These are phyloP conservation scores for Metopolophium dirhodum DNA, from an alignment of 1,140 invertebrate species.

Conservation along the genomic window DNA sequence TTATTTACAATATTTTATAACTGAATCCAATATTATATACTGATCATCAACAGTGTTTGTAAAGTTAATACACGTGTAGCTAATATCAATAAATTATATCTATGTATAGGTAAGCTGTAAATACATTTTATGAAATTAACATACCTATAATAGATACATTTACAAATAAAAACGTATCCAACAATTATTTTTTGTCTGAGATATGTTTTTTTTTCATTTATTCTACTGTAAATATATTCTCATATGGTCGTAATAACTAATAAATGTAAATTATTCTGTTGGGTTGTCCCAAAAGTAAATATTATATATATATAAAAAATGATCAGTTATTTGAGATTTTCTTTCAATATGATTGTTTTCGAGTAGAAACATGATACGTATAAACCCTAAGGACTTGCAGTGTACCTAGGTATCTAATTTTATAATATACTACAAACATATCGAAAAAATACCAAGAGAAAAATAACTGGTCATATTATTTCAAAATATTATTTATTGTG, in stretches of 20 bases:
- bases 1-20: background rate
- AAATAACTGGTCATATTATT: background rate
- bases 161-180: background rate
- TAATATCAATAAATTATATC: too few species aligned
- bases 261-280: background rate
- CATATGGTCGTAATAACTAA: conserved; percentile 1
- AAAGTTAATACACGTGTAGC: too few species aligned
- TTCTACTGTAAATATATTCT: background rate
- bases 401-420: background rate
- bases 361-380: background rate
- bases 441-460: background rate
- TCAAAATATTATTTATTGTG: background rate
- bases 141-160: background rate
- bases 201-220: background rate
- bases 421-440: background rate
- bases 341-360: background rate
- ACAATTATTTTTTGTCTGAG: background rate
- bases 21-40: background rate
- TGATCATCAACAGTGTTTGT: background rate
- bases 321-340: background rate
- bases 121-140: background rate
- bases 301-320: background rate
- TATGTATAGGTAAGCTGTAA: too few species aligned
- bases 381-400: background rate
- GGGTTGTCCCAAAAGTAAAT: background rate